These are phyloP conservation scores for Drosophila rubida DNA, from an alignment of 2,888 invertebrate genomes.

Conservation along the genomic window DNA sequence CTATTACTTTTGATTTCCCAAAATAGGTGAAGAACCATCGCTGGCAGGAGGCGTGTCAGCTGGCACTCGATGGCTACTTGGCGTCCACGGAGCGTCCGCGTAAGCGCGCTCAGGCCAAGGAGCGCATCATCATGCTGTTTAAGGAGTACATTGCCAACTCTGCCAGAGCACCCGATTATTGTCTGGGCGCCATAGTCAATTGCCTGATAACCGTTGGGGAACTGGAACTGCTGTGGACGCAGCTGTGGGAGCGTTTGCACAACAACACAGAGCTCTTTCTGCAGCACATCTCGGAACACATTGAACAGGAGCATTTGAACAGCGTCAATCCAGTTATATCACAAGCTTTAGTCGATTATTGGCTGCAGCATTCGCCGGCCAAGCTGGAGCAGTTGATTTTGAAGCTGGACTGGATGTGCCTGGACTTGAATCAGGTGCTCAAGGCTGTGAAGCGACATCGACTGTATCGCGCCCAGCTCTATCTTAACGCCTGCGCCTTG, in stretches of 20 bases:
- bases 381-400: constrained; percentile 90
- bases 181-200: constrained; percentile 83
- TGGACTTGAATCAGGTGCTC: constrained; percentile 90
- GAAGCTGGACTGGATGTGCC: constrained; percentile 89
- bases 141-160: constrained; percentile 85
- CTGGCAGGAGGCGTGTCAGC: constrained; percentile 87
- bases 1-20: no score
- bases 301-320: constrained; percentile 88
- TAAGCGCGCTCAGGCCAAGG: constrained; percentile 84
- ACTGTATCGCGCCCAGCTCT: constrained; percentile 86
- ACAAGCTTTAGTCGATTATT: constrained; percentile 90
- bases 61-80: constrained; percentile 86
- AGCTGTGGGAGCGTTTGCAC: constrained; percentile 87
- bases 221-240: constrained; percentile 87
- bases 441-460: constrained; percentile 83
- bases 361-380: constrained; percentile 87
- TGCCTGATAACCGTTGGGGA: constrained; percentile 84
- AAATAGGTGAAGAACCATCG: constrained; percentile 85
- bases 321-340: constrained; percentile 89
- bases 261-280: constrained; percentile 87
- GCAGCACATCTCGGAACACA: constrained; percentile 89
- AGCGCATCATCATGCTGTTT: constrained; percentile 85
- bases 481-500: constrained; percentile 92
- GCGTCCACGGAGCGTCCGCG: constrained; percentile 83
- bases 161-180: constrained; percentile 83